Base-by-base conservation (phyloP, 2,797 vertebrate species). In the Hippopotamyrus pictus region DNA sequence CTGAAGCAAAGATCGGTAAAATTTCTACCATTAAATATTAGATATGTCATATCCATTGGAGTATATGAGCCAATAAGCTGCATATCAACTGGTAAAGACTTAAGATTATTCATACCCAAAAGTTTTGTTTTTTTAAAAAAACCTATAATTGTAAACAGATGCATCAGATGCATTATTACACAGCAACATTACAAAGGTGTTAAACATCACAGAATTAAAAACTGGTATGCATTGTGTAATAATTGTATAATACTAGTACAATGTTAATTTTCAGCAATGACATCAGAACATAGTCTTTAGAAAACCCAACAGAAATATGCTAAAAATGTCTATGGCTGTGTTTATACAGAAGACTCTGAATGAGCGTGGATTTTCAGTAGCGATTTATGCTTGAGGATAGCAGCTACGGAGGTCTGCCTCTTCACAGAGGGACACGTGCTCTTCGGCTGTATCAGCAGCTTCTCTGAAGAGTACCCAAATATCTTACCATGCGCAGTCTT, bases 311-410 rank as follows among this genome's bases (percentile, higher is more conserved):
- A 41, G 33, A 19, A 79, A 79, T 51, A 11, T 41, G 33, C 41
- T 46, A 12, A 83, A 46, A 83, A 9, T n/a, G n/a, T n/a, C n/a
- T n/a, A 41, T 0, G 19, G 76, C 48, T 69, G 19, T 33, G n/a
- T 48, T 90, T 53, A 91, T 37, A 91, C 86, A 17, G 91, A 90
- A 29, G 83, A 69, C 65, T 93, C 92, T 0, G 91, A 11, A 62
- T 90, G 89, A 12, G 88, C 91, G 0, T 93, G 83, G 50, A 94
- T 92, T 12, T 88, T 91, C 0, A 76, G 88, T 25, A 95, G 44
- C 0, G 95, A 88, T 33, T 95, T 96, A 89, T 94, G 94, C 91
- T 96, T 97, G 86, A 97, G 94, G 46, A 96, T 91, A 0, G 94
- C 95, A 0, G 96, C 96, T 0, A 97, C 88, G 0, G 96, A 96